Evolutionary conservation across 1,140 invertebrate genomes (phyloP).

Genomic region (Bombus pascuorum): DNA sequence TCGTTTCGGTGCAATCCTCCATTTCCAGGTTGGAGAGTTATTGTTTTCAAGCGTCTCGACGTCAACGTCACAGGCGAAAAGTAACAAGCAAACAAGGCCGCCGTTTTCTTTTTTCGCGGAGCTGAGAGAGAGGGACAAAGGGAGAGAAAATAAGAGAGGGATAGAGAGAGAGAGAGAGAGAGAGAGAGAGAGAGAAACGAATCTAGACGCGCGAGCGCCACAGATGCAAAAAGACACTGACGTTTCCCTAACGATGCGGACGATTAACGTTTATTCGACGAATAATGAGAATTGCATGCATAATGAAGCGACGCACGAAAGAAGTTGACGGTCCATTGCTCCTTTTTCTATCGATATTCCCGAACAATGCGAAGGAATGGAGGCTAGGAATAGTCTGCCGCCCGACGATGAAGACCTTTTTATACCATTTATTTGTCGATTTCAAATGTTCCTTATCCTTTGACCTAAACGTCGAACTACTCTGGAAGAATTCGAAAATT

Average conservation of each 20-base stretch:
- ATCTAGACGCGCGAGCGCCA: not conserved
- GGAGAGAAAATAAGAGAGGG: not conserved
- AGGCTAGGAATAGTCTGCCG: not conserved
- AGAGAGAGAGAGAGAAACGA: not conserved
- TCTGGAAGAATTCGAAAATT: not conserved
- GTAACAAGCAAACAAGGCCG: not conserved
- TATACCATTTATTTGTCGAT: not conserved
- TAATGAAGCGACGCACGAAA: constrained; percentile 32
- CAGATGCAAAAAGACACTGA: not conserved
- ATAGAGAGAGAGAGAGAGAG: not conserved
- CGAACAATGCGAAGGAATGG: not conserved
- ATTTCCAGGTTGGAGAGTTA: not conserved
- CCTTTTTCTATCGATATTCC: constrained; percentile 22
- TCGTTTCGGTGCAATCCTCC: not conserved
- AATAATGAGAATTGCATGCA: constrained; percentile 38
- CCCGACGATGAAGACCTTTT: not conserved
- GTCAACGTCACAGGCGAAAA: not conserved
- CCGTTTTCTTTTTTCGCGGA: not conserved
- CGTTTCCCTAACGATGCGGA: constrained; percentile 11
- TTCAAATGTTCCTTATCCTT: not conserved
- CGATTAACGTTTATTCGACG: constrained; percentile 31
- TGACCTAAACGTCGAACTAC: no score
- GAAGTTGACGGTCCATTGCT: not conserved
- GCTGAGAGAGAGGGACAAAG: not conserved
- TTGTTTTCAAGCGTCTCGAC: not conserved